Percentiles rank a stretch among this genome's conserved stretches.
Conservation (phyloP, 1,140 invertebrate genomes). For the Lucilia sericata region DNA sequence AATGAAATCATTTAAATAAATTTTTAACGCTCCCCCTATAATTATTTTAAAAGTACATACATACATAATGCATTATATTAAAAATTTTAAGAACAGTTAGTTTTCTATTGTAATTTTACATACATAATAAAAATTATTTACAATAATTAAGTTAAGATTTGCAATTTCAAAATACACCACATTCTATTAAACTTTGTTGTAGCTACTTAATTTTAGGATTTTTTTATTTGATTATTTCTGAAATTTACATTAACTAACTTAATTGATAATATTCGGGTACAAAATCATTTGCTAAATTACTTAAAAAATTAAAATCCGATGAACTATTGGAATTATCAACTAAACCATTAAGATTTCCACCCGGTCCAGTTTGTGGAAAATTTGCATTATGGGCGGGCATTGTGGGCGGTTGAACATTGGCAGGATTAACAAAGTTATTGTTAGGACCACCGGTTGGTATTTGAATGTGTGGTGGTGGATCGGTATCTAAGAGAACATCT, state of each 20-base stretch:
- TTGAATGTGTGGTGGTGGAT: slow-evolving; percentile 71
- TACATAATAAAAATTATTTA: no score
- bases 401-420: slow-evolving; percentile 72
- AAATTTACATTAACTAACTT: slow-evolving; percentile 60
- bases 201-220: no score
- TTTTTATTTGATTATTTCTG: not conserved
- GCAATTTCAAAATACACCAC: not conserved
- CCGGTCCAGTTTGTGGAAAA: slow-evolving; percentile 65
- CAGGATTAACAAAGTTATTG: slow-evolving; percentile 68
- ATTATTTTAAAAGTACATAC: no score
- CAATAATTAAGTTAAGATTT: no score
- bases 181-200: no score
- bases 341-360: slow-evolving; percentile 59
- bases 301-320: slow-evolving; percentile 92
- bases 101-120: no score
- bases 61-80: no score
- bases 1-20: no score
- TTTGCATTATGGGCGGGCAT: slow-evolving; percentile 60
- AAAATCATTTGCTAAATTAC: slow-evolving; percentile 90
- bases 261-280: slow-evolving; percentile 86
- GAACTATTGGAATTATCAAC: slow-evolving; percentile 87
- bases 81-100: no score
- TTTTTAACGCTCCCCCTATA: no score
- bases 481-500: slow-evolving; percentile 50
- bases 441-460: slow-evolving; percentile 69